Evolutionary conservation across 1,140 invertebrate species (phyloP), one percentile per base, ranked within the genome.

Genomic region (Pogonognathellus flavescens): DNA sequence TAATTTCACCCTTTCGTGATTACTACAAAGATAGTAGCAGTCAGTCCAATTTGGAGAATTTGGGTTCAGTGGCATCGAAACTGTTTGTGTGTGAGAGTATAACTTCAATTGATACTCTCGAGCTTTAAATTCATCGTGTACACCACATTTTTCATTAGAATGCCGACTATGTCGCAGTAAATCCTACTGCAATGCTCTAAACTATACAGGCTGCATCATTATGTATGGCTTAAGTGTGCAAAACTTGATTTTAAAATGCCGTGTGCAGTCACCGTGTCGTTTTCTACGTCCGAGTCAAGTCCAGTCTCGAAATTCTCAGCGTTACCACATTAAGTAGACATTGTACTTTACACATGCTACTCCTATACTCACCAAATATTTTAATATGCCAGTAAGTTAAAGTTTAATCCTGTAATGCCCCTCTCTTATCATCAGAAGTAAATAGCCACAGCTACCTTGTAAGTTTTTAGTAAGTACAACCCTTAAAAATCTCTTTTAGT

Each of bases 191-290:
- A 25, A 41, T 41, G 20, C 22, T 22, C 25, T 66, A 11, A 13
- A 55, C 14, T 62, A n/a, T 76, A 49, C 18, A 18, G 8, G 6
- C 7, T 49, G 5, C 31, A n/a, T 25, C n/a, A 41, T 41, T 50
- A 76, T 16, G n/a, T n/a, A 76, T 76, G 49, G 18, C 41, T 76
- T 76, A 2, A n/a, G 11, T 14, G 53, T 76, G 70, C 70, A 50
- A 76, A 72, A 76, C 70, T 76, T 41, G 70, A 76, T 76, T 76
- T 76, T 76, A 76, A 76, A 76, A 49, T n/a, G 41, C 18, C 18
- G 16, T 76, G 70, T 50, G 25, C 70, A 76, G 70, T 76, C 31
- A 76, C 70, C 70, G 70, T 76, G 70, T 76, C 70, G 31, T 41
- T 41, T 41, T 41, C 31, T 41, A 76, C 16, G 70, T 76, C 70